Conservation (phyloP, 2,888 invertebrate genomes). For the Leptopilina syphax region DNA sequence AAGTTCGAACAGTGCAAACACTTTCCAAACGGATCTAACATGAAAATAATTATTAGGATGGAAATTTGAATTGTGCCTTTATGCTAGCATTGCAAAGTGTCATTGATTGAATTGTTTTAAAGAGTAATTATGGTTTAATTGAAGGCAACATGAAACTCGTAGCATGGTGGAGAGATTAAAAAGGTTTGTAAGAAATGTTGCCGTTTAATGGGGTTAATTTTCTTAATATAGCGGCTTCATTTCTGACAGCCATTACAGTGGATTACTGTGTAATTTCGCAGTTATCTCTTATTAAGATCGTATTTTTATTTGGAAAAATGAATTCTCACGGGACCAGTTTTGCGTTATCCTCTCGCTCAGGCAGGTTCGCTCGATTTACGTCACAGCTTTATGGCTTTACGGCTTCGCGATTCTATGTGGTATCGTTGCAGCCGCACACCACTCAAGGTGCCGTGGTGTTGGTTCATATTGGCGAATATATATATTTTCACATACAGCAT, state of each 20-base stretch:
- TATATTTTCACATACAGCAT: conserved; percentile 42
- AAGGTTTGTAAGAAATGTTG: background rate
- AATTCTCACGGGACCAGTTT: conserved; percentile 38
- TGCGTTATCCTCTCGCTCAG: conserved; percentile 31
- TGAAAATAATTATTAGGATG: too few relatives aligned
- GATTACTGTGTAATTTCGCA: conserved; percentile 1
- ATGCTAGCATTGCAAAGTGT: too few relatives aligned
- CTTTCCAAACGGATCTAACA: too few relatives aligned
- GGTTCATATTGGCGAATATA: conserved; percentile 8
- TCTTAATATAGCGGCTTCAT: conserved; percentile 13
- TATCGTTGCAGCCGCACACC: conserved; percentile 48
- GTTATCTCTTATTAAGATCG: conserved; percentile 30
- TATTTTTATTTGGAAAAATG: conserved; percentile 26
- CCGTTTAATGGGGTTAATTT: conserved; percentile 12
- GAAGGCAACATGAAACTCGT: background rate
- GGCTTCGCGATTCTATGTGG: conserved; percentile 34
- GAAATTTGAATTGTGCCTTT: too few relatives aligned
- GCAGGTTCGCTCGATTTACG: conserved; percentile 35
- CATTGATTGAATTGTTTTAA: background rate
- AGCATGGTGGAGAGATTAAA: background rate
- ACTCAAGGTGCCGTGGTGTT: conserved; percentile 47
- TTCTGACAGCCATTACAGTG: background rate
- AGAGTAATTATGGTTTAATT: background rate
- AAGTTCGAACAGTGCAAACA: too few relatives aligned
- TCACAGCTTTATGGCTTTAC: conserved; percentile 40